A percentile compares a stretch with the other conserved stretches of the same genome.
Evolutionary conservation across 2,797 vertebrate genomes (phyloP).

Genomic region (Naso thynnoides): DNA sequence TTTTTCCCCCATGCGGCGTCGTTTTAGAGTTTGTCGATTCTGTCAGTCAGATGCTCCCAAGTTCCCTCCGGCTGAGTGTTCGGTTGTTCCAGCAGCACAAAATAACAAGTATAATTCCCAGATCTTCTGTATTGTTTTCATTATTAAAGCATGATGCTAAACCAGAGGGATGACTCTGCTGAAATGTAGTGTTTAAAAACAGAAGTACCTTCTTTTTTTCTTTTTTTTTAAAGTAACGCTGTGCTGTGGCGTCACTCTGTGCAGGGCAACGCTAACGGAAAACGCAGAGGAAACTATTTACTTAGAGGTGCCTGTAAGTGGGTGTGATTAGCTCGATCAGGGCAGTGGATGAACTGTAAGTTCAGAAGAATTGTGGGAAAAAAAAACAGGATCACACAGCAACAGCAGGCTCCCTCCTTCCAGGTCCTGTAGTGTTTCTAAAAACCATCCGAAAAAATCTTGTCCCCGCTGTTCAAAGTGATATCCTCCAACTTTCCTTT

Average conservation of each 20-base stretch:
- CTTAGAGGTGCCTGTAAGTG: conserved; percentile 26
- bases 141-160: conserved; percentile 19
- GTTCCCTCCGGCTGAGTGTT: conserved; percentile 28
- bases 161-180: conserved; percentile 24
- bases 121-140: conserved; percentile 6
- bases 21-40: conserved; percentile 14
- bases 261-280: conserved; percentile 36
- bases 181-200: conserved; percentile 71
- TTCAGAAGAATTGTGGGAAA: conserved; percentile 17
- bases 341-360: conserved; percentile 47
- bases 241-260: conserved; percentile 36
- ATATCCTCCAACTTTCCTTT: conserved; percentile 23
- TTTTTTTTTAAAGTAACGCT: conserved; percentile 13
- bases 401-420: conserved; percentile 53
- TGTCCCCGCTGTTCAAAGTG: conserved; percentile 39
- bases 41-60: conserved; percentile 27
- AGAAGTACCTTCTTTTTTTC: conserved; percentile 59
- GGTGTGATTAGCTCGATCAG: conserved; percentile 37
- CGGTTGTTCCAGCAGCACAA: conserved; percentile 13
- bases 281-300: conserved; percentile 31
- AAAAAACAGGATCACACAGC: conserved; percentile 42
- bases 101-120: conserved; percentile 43
- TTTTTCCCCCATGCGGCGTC: conserved; percentile 27
- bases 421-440: conserved; percentile 67
- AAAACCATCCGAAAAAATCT: conserved; percentile 51